Base-by-base conservation (phyloP, 1,140 invertebrate species). In the Geopemphigus sp. region DNA sequence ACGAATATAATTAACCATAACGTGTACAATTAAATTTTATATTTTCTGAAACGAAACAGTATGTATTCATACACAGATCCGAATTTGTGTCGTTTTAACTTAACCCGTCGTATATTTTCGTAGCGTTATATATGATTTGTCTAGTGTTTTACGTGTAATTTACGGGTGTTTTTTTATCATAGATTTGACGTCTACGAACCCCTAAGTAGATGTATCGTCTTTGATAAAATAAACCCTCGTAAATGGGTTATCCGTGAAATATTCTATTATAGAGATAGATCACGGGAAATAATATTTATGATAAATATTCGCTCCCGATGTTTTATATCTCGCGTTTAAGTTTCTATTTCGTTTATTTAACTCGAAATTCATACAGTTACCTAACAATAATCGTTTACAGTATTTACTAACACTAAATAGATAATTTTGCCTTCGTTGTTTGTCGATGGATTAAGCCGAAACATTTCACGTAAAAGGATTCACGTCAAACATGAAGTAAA, bases 151-250 rank as follows among this genome's bases (percentile, higher is more conserved):
- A 32, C 50, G 17, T 54, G 10, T 4, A 26, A n/a, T 29, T 19
- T 50, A 14, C 50, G 56, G 14, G 45, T 22, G 57, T 22, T 50
- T 63, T 78, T 61, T 78, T 50, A 47, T 29, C 56, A 19, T 26
- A 63, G 74, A 78, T 63, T 57, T 47, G 57, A 24, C 32, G 24
- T 47, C 74, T 78, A 26, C 24, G 1, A 63, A 26, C 57, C 74
- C 74, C 73, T 50, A 78, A 45, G 24, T 45, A 78, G 74, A 78
- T 19, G 19, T 1, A 61, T 47, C 74, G 22, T 5, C 45, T 78
- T 47, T 78, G 74, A 50, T 50, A 11, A 78, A 61, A 78, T 50
- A 47, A 78, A 72, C 24, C 0, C 57, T 63, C 39, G 10, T 78
- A 47, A 5, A 15, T 4, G 68, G 39, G 53, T 19, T n/a, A 50